These are phyloP conservation scores for Metacarcinus magister DNA, from an alignment of 2,888 invertebrate species.

Conservation along the genomic window DNA sequence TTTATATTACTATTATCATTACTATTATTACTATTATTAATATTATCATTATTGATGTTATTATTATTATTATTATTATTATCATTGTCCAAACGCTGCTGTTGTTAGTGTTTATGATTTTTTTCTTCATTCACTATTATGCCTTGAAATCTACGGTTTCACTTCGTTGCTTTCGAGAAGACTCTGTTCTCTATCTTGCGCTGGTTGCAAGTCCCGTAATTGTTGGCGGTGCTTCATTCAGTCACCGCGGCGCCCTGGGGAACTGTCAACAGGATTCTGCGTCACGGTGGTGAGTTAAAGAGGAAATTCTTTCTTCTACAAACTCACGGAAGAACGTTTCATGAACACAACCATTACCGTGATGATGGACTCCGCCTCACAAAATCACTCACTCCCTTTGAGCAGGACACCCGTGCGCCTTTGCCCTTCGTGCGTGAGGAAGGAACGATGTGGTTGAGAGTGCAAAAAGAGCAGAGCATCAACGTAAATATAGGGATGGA, in stretches of 20 bases:
- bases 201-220: neutral
- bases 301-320: neutral
- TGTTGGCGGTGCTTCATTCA: neutral
- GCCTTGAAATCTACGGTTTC: neutral
- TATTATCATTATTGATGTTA: neutral
- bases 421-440: neutral
- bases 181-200: neutral
- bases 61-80: neutral
- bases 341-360: neutral
- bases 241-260: neutral
- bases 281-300: neutral
- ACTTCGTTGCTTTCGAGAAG: neutral
- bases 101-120: neutral
- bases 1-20: neutral
- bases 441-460: neutral
- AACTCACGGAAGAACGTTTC: neutral
- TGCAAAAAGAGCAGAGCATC: neutral
- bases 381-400: neutral
- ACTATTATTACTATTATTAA: neutral
- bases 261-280: neutral
- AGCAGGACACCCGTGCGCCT: neutral
- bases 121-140: neutral
- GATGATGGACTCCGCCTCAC: slow-evolving; percentile 8
- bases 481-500: neutral
- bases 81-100: neutral